phyloP scores from a whole-genome alignment of 1,140 invertebrate species.

The Penaeus indicus region DNA sequence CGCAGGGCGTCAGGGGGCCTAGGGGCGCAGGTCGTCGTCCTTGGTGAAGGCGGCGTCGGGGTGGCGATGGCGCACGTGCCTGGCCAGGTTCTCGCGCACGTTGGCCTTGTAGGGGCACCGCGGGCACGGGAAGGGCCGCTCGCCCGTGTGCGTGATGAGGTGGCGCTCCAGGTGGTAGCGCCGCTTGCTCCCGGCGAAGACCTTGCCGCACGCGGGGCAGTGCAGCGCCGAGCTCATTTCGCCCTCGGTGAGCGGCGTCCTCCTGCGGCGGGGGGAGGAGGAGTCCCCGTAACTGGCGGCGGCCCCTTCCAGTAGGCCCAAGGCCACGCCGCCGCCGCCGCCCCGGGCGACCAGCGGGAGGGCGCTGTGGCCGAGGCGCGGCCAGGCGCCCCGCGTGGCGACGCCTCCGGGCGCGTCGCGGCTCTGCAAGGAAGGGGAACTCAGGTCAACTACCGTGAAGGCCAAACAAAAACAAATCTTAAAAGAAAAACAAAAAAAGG shows the following conservation, averaged over 20 bases:
- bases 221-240: constrained; percentile 31
- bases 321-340: not conserved
- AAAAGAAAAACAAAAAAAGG: not conserved
- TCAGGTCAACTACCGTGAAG: constrained; percentile 40
- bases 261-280: not conserved
- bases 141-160: constrained; percentile 86
- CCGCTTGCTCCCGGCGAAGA: constrained; percentile 82
- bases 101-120: constrained; percentile 75
- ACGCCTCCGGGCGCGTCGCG: constrained; percentile 44
- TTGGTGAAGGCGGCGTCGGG: constrained; percentile 4
- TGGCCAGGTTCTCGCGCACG: constrained; percentile 50
- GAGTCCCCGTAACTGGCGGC: not conserved
- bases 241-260: constrained; percentile 8
- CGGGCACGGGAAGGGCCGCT: constrained; percentile 84
- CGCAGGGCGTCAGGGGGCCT: not conserved
- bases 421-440: constrained; percentile 58
- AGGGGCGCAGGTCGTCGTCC: too few relatives aligned
- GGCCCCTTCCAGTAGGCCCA: not conserved
- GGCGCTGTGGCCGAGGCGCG: constrained; percentile 27
- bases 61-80: constrained; percentile 53
- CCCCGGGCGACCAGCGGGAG: constrained; percentile 32
- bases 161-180: constrained; percentile 75
- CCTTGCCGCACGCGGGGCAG: constrained; percentile 88
- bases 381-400: constrained; percentile 30
- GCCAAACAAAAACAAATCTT: not conserved